Conservation (phyloP, 1,140 invertebrate species). For the Heliconius melpomene region DNA sequence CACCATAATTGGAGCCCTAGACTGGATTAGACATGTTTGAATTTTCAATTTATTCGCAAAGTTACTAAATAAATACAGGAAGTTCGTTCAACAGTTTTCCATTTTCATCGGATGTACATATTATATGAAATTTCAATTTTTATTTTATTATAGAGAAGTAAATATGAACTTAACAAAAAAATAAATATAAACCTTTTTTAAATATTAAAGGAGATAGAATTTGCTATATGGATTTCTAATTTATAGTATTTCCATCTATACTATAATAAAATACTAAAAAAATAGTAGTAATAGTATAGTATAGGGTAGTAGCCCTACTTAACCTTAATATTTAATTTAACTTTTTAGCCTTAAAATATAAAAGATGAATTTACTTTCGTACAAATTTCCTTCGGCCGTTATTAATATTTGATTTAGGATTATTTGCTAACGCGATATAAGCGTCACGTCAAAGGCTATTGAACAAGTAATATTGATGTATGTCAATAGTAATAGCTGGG, state of each 20-base stretch:
- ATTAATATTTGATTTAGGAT: neutral
- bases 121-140: neutral
- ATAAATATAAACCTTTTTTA: too few species aligned
- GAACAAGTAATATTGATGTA: neutral
- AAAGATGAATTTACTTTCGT: neutral
- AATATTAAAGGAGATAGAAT: too few species aligned
- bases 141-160: too few species aligned
- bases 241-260: too few species aligned
- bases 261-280: too few species aligned
- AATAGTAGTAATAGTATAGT: too few species aligned
- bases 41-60: slow-evolving; percentile 30
- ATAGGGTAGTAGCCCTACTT: too few species aligned
- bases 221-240: too few species aligned
- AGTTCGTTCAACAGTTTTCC: slow-evolving; percentile 9
- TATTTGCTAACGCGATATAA: neutral
- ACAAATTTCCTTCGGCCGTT: neutral
- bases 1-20: slow-evolving; percentile 31
- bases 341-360: neutral
- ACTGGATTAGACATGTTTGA: slow-evolving; percentile 37
- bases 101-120: neutral
- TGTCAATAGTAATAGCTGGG: neutral
- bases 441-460: neutral
- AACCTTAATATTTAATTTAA: too few species aligned
- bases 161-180: too few species aligned
- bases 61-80: slow-evolving; percentile 31